These are phyloP conservation scores for Drosophila suboccidentalis DNA, from an alignment of 2,888 invertebrate species.

Conservation along the genomic window DNA sequence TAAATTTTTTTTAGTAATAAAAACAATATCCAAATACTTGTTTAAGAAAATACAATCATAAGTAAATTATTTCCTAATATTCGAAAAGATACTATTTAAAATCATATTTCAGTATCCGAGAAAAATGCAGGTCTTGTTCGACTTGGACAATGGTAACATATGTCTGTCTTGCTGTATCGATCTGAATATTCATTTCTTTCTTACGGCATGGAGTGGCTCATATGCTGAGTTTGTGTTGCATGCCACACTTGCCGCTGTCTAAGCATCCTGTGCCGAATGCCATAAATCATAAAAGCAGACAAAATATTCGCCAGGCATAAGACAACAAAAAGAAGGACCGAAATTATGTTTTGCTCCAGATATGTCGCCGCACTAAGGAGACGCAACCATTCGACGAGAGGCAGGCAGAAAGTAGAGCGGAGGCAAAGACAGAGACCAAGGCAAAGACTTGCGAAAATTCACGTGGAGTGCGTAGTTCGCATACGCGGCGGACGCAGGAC, in stretches of 20 bases:
- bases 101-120: neutral
- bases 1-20: no score
- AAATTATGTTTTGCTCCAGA: constrained; percentile 70
- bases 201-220: constrained; percentile 25
- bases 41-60: neutral
- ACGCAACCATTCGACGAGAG: constrained; percentile 15
- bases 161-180: constrained; percentile 49
- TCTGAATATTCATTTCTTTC: constrained; percentile 35
- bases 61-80: neutral
- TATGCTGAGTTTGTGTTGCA: constrained; percentile 44
- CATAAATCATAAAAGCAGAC: constrained; percentile 71
- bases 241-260: constrained; percentile 69
- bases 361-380: constrained; percentile 39
- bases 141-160: constrained; percentile 37
- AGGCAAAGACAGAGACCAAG: neutral
- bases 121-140: neutral
- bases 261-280: constrained; percentile 59
- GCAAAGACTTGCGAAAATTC: constrained; percentile 37
- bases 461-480: constrained; percentile 65
- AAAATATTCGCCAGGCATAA: constrained; percentile 59
- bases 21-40: neutral
- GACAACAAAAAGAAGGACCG: constrained; percentile 29
- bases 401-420: constrained; percentile 14
- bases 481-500: constrained; percentile 61
- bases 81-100: neutral